Conservation (phyloP, 2,888 invertebrate genomes). For the Brachypalpus laphriformis region DNA sequence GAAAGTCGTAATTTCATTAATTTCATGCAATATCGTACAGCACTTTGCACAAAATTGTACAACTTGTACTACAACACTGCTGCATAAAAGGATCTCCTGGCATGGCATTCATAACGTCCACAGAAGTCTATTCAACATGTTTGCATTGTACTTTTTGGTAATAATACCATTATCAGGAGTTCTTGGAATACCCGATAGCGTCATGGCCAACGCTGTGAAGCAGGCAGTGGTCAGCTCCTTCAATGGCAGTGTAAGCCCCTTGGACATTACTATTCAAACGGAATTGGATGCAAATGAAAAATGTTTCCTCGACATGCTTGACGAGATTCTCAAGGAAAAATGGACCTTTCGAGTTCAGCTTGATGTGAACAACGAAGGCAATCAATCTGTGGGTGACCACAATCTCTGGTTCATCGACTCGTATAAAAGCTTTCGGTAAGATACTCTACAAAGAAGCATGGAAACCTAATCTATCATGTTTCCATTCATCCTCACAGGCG, state of each 20-base stretch:
- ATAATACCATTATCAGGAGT: background rate
- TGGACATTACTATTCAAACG: conserved; percentile 19
- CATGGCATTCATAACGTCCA: too few relatives aligned
- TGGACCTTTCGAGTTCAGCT: conserved; percentile 9
- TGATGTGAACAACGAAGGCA: conserved; percentile 13
- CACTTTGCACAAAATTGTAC: too few relatives aligned
- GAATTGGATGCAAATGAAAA: background rate
- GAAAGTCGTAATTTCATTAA: too few relatives aligned
- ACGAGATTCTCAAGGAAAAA: background rate
- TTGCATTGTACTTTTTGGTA: background rate
- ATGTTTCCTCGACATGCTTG: conserved; percentile 3
- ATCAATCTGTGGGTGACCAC: conserved; percentile 1
- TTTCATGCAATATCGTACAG: too few relatives aligned
- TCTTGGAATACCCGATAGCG: background rate
- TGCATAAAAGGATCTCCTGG: too few relatives aligned
- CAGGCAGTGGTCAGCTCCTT: background rate
- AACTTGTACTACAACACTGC: too few relatives aligned
- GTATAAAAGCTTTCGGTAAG: conserved; percentile 23
- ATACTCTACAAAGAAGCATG: background rate
- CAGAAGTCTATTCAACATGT: background rate
- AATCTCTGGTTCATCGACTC: conserved; percentile 36
- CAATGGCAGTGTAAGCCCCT: background rate
- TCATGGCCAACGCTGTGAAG: background rate
- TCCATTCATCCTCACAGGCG: background rate
- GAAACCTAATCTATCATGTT: background rate